These are phyloP conservation scores for Anniella stebbinsi DNA, from an alignment of 2,797 vertebrate genomes.

Conservation along the genomic window DNA sequence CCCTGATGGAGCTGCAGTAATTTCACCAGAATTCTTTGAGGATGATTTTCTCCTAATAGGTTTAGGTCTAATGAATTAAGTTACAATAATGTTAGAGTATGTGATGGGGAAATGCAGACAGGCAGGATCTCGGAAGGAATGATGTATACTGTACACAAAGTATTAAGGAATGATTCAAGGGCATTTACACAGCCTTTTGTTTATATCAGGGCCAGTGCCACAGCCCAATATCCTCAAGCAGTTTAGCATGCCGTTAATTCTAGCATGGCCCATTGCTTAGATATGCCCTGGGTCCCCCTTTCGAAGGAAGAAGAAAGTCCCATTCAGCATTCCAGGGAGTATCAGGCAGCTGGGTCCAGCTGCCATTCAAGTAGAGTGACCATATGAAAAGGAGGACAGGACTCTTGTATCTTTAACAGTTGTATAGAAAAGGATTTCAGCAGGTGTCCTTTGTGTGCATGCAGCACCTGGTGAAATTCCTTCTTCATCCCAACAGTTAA, in stretches of 20 bases:
- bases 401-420: no score
- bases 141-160: not conserved
- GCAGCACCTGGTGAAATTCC: no score
- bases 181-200: not conserved
- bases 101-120: not conserved
- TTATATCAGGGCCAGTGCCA: not conserved
- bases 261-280: not conserved
- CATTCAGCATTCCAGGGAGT: not conserved
- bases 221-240: not conserved
- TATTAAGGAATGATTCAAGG: not conserved
- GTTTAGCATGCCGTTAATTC: not conserved
- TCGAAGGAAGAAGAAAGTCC: rapidly evolving
- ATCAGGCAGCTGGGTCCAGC: not conserved
- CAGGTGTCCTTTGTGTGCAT: no score
- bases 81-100: not conserved
- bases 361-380: not conserved
- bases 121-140: not conserved
- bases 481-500: no score
- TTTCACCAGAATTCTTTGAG: slow-evolving; percentile 1
- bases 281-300: not conserved
- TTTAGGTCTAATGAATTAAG: slow-evolving; percentile 10
- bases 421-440: no score
- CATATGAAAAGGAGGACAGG: no score
- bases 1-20: slow-evolving; percentile 10
- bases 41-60: slow-evolving; percentile 1